Conservation (phyloP, 2,888 invertebrate genomes). For the Megaustenia siamemsis region DNA sequence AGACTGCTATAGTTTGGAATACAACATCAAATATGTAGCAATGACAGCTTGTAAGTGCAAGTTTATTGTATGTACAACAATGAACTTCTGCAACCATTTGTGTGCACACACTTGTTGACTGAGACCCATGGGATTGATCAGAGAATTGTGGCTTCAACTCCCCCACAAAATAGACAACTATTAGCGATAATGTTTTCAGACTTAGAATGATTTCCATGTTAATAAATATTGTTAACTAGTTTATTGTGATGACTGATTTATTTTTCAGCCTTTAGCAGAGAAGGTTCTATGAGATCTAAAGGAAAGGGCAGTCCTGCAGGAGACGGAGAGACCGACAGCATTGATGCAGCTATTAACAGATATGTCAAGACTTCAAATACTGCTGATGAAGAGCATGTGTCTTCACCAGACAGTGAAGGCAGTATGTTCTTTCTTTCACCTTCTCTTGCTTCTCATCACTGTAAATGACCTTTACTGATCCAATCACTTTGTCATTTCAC, state of each 20-base stretch:
- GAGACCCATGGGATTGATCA: too few species aligned
- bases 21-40: too few species aligned
- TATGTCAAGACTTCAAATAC: slow-evolving; percentile 60
- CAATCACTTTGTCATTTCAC: too few species aligned
- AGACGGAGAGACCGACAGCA: slow-evolving; percentile 66
- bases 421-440: slow-evolving; percentile 55
- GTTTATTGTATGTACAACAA: too few species aligned
- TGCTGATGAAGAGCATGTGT: slow-evolving; percentile 65
- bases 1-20: too few species aligned
- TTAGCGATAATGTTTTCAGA: too few species aligned
- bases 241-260: background rate
- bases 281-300: slow-evolving; percentile 60
- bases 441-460: background rate
- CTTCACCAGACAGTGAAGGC: slow-evolving; percentile 74
- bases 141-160: too few species aligned
- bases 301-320: slow-evolving; percentile 40
- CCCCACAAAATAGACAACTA: too few species aligned
- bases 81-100: too few species aligned
- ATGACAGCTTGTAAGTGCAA: too few species aligned
- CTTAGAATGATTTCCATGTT: background rate
- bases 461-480: too few species aligned
- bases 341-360: slow-evolving; percentile 71
- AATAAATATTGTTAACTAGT: background rate
- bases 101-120: too few species aligned
- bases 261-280: slow-evolving; percentile 65